These are phyloP conservation scores for Lycaon pictus DNA, from an alignment of 2,113 vertebrate species.

Conservation along the genomic window DNA sequence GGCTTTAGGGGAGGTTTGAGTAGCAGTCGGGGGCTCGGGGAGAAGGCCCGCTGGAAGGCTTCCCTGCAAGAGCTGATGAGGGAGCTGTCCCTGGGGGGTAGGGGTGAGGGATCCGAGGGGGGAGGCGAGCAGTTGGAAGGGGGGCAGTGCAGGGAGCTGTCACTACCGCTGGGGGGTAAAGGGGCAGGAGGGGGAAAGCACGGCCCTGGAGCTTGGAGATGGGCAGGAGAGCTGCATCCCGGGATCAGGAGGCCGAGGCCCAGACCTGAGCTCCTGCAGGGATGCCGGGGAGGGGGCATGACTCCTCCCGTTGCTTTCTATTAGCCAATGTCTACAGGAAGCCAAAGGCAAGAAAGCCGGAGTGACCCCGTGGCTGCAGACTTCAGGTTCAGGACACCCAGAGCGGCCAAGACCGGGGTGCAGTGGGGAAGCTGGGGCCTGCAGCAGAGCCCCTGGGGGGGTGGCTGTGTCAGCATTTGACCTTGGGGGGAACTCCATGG, in stretches of 20 bases:
- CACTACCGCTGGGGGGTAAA: neutral
- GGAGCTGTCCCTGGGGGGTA: neutral
- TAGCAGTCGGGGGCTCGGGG: neutral
- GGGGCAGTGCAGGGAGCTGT: neutral
- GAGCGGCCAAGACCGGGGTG: neutral
- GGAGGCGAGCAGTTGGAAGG: neutral
- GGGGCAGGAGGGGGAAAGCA: neutral
- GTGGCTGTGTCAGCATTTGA: neutral
- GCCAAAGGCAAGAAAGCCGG: neutral
- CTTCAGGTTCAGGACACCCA: neutral
- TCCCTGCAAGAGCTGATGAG: neutral
- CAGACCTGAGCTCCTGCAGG: neutral
- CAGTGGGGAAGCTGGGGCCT: neutral
- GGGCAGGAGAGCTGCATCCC: accelerated
- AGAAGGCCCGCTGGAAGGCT: neutral
- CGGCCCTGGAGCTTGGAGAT: neutral
- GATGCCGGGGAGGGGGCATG: neutral
- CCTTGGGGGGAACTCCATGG: neutral
- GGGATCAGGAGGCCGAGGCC: neutral
- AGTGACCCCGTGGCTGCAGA: neutral
- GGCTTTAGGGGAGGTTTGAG: neutral
- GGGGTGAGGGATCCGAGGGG: neutral
- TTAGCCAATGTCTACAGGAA: neutral
- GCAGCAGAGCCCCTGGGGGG: neutral
- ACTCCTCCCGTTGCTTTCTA: neutral